Evolutionary conservation across 2,113 vertebrate genomes (phyloP).

Genomic region (Willisornis vidua): DNA sequence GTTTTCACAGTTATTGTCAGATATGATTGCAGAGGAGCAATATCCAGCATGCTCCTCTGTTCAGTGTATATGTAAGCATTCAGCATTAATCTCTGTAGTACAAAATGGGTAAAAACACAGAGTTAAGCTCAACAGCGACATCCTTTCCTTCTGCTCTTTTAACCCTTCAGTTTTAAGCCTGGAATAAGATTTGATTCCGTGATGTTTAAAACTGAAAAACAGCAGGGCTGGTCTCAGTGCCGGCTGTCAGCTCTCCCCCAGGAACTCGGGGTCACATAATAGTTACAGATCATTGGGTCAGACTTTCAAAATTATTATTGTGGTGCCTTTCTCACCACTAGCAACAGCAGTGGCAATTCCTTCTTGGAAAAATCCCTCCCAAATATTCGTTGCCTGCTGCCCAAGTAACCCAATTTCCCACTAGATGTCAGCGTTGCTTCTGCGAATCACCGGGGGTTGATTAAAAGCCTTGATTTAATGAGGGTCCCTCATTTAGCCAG

Average conservation of each 20-base stretch:
- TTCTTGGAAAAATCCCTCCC: background rate
- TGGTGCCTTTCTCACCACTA: background rate
- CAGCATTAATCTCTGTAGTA: background rate
- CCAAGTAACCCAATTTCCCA: background rate
- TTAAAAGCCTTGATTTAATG: background rate
- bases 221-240: background rate
- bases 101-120: background rate
- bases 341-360: background rate
- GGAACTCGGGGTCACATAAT: fast-evolving
- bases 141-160: background rate
- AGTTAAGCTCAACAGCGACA: background rate
- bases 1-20: background rate
- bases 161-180: background rate
- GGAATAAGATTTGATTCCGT: background rate
- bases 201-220: background rate
- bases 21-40: background rate
- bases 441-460: background rate
- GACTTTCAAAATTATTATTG: background rate
- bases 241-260: background rate
- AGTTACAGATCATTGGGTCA: fast-evolving
- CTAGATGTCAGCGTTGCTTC: conserved; percentile 56
- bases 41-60: fast-evolving
- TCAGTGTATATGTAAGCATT: background rate
- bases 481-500: background rate
- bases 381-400: fast-evolving